A percentile compares a stretch with the other conserved stretches of the same genome.
Evolutionary conservation across 2,113 vertebrate genomes (phyloP).

Genomic region (Scolopax mira): DNA sequence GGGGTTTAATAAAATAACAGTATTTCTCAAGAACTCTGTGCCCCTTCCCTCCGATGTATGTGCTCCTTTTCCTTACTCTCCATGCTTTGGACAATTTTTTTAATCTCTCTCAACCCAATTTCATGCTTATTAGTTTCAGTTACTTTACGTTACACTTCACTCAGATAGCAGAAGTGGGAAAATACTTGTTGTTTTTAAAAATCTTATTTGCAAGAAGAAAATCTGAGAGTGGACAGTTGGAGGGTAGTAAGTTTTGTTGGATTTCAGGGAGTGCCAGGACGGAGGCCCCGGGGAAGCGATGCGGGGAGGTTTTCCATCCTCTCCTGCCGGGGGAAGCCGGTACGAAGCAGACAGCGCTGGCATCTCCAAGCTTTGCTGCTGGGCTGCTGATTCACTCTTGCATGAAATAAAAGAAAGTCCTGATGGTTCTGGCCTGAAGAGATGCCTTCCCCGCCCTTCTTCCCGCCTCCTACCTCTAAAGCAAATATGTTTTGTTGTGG

Average conservation of each 20-base stretch:
- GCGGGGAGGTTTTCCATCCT: neutral
- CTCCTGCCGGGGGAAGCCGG: neutral
- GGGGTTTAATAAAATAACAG: neutral
- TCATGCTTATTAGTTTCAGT: neutral
- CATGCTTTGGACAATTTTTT: neutral
- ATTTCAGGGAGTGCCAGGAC: neutral
- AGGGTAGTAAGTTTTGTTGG: neutral
- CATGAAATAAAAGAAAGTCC: slow-evolving; percentile 10
- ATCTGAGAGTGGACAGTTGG: neutral
- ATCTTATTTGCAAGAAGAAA: neutral
- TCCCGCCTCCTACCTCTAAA: slow-evolving; percentile 12
- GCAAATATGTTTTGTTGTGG: slow-evolving; percentile 4
- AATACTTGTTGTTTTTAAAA: neutral
- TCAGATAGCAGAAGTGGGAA: neutral
- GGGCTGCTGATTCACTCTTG: neutral
- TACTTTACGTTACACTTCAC: neutral
- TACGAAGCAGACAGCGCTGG: neutral
- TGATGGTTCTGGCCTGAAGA: slow-evolving; percentile 7
- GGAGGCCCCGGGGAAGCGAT: neutral
- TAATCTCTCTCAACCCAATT: neutral
- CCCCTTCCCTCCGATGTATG: neutral
- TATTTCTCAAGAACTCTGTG: neutral
- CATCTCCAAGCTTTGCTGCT: neutral
- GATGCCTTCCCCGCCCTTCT: neutral
- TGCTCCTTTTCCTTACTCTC: neutral